A percentile compares a stretch with the other conserved stretches of the same genome.
These are phyloP conservation scores for Parasteatoda lunata DNA, from an alignment of 2,888 invertebrate genomes.

Conservation along the genomic window DNA sequence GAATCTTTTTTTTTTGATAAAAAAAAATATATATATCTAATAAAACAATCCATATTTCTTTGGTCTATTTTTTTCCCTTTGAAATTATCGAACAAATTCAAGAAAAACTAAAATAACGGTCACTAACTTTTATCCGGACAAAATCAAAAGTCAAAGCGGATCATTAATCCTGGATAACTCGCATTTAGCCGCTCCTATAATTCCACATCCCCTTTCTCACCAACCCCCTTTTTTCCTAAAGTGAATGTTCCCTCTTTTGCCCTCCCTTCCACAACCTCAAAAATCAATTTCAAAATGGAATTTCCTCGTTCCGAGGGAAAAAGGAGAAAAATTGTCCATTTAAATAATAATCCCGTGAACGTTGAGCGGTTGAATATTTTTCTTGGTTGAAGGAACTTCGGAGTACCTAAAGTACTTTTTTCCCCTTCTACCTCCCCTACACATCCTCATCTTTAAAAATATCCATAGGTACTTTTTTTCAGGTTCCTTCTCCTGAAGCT, in stretches of 20 bases:
- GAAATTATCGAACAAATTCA: background rate
- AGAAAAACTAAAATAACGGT: slow-evolving; percentile 17
- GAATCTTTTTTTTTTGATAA: too few species aligned
- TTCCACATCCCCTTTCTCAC: background rate
- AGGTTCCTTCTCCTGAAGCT: background rate
- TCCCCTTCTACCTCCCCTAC: background rate
- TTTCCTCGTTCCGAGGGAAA: slow-evolving; percentile 17
- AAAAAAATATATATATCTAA: too few species aligned
- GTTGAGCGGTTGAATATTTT: background rate
- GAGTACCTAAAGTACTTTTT: background rate
- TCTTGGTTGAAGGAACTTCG: slow-evolving; percentile 1
- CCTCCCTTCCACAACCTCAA: background rate
- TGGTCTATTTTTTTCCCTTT: background rate
- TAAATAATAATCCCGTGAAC: slow-evolving; percentile 5
- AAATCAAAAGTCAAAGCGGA: slow-evolving; percentile 10
- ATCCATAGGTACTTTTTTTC: background rate
- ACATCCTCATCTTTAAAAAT: background rate
- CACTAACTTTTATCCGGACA: slow-evolving; percentile 12
- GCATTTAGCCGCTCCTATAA: background rate
- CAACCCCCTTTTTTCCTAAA: background rate
- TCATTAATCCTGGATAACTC: slow-evolving; percentile 36
- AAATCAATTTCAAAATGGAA: slow-evolving; percentile 40
- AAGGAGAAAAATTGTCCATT: slow-evolving; percentile 5
- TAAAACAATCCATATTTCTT: background rate
- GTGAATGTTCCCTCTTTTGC: background rate